A percentile compares a stretch with the other conserved stretches of the same genome.
Evolutionary conservation across 2,888 invertebrate genomes (phyloP).

Genomic region (Tenthredo livida): DNA sequence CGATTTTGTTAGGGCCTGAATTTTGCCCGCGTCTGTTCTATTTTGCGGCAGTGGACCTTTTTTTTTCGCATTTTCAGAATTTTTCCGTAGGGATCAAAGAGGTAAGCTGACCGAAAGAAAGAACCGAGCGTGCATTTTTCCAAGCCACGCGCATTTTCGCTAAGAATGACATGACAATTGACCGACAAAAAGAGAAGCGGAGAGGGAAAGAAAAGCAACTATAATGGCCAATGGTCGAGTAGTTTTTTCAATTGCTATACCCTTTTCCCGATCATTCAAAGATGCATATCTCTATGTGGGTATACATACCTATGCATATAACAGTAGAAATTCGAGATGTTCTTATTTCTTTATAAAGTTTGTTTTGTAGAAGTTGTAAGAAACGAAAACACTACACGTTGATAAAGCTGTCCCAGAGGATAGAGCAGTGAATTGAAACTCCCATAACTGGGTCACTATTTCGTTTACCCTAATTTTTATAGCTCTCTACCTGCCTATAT

Average conservation of each 20-base stretch:
- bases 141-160: constrained; percentile 67
- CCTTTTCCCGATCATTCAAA: constrained; percentile 40
- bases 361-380: constrained; percentile 21
- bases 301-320: not conserved
- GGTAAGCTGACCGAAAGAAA: constrained; percentile 63
- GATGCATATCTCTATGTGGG: constrained; percentile 17
- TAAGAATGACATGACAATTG: constrained; percentile 54
- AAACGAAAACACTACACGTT: constrained; percentile 25
- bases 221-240: constrained; percentile 36
- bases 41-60: constrained; percentile 63
- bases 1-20: constrained; percentile 66
- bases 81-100: constrained; percentile 69
- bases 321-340: constrained; percentile 29
- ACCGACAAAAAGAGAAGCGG: constrained; percentile 38
- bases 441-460: constrained; percentile 36
- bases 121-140: constrained; percentile 64
- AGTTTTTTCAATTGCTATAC: constrained; percentile 20
- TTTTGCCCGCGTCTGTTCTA: constrained; percentile 60
- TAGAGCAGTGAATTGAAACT: not conserved
- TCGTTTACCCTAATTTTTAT: not conserved
- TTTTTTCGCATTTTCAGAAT: constrained; percentile 67
- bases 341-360: constrained; percentile 36
- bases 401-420: constrained; percentile 29
- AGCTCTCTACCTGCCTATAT: constrained; percentile 20
- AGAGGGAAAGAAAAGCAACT: constrained; percentile 58